Base-by-base conservation (phyloP, 2,888 invertebrate genomes). In the Lasioglossum zephyrum region DNA sequence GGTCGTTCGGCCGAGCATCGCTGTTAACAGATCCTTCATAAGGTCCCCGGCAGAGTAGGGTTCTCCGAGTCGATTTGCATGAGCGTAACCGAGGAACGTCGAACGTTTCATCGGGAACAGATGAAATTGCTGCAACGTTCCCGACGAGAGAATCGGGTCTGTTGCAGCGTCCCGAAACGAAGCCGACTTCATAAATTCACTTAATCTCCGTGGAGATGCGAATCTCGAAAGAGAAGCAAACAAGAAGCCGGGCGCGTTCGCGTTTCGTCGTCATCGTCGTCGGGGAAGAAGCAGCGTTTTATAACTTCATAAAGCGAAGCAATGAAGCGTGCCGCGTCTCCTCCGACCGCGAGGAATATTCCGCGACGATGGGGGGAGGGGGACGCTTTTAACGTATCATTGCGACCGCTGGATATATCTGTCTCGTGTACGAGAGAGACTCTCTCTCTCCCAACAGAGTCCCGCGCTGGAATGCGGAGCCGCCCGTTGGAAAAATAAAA, bases 261-360 rank as follows among this genome's bases (percentile, higher is more conserved):
- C 31, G 60, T 60, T 22, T 26, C 60, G 60, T 4, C 26, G 47
- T 47, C 47, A 2, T 49, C 31, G 63, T 31, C 49, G 26, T 63
- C 69, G 69, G 47, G 60, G 77, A 77, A 80, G 74, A 74, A 60
- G 22, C 74, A n/a, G 22, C 63, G 72, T 81, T 85, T 89, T 76
- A 79, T 57, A 79, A 85, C 79, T 90, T 81, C 82, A 77, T 88
- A 79, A 75, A 79, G 70, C 57, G 70, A 66, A n/a, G 89, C 87
- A 89, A 82, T 80, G 89, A 77, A 78, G 84, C 88, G 88, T 89
- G 77, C 63, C 53, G 39, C 44, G 39, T 60, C 66, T 74, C 53
- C 26, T 77, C 49, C 73, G 63, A 76, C 73, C 69, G 26, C 57
- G 66, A 44, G 16, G 74, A 57, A 78, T 74, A 60, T 73, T 60